Percentiles rank a stretch among this genome's conserved stretches.
Evolutionary conservation across 2,888 invertebrate genomes (phyloP).

Genomic region (Hirtodrosophila trivittata): DNA sequence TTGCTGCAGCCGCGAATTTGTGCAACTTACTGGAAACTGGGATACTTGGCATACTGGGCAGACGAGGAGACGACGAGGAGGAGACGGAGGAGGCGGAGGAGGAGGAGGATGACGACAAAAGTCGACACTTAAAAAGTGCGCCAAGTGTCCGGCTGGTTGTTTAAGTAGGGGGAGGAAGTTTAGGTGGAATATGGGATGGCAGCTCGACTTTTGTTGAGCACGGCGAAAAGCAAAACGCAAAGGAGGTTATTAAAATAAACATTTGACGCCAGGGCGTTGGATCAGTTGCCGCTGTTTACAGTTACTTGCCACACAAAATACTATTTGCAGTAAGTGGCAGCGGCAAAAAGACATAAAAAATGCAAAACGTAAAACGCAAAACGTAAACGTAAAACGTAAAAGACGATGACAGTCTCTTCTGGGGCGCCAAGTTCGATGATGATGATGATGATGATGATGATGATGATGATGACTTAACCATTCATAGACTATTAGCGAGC

Average conservation of each 20-base stretch:
- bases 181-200: no score
- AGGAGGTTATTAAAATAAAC: conserved; percentile 59
- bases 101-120: conserved; percentile 40
- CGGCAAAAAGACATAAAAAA: conserved; percentile 13
- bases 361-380: conserved; percentile 13
- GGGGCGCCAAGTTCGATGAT: conserved; percentile 3
- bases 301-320: conserved; percentile 58
- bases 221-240: conserved; percentile 3
- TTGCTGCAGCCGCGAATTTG: conserved; percentile 54
- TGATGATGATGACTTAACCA: no score
- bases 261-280: conserved; percentile 40
- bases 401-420: neutral
- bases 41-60: no score
- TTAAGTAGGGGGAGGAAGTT: neutral
- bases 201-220: conserved; percentile 34
- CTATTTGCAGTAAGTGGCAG: conserved; percentile 32
- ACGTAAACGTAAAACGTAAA: neutral
- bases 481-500: no score
- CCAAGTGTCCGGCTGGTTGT: conserved; percentile 42
- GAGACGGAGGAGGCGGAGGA: no score
- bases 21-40: conserved; percentile 27
- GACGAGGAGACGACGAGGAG: no score
- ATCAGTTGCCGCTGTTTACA: conserved; percentile 57
- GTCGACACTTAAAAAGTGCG: conserved; percentile 63
- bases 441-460: neutral